Base-by-base conservation (phyloP, 2,888 invertebrate genomes). In the Imbricaverruca yamaguchii region DNA sequence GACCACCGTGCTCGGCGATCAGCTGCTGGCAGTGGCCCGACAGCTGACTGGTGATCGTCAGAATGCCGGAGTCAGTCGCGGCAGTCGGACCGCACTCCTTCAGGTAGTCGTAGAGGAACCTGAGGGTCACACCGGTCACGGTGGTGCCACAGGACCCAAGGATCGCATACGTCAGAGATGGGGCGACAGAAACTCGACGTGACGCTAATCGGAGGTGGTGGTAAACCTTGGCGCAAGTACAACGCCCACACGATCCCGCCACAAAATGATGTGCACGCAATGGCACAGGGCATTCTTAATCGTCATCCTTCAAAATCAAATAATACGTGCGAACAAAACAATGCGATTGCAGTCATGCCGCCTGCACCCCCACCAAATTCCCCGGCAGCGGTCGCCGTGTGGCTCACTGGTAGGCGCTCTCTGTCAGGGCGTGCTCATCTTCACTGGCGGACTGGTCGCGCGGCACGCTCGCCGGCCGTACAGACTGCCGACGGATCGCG, bases 341-440 rank as follows among this genome's bases (percentile, higher is more conserved):
- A 39, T 39, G 39, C 39, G 39, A 39, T 39, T 39, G 39, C 39
- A 39, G 39, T 1, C 39, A 39, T 39, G 39, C 39, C 2, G 4
- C 39, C 39, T 39, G 2, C 39, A 39, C 39, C 4, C 18, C 8
- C 61, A 61, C 61, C 21, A 8, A 61, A 15, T 8, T 8, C 1
- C 15, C 61, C 18, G 18, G 13, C 18, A 8, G 61, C 61, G 61
- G 21, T 18, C 0, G 21, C 1, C 39, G 39, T 12, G 39, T 39
- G 39, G 13, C 69, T 69, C 39, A 69, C 69, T 69, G 69, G 69
- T 69, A 69, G 25, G 69, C 69, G 69, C 69, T 69, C 69, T 69
- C 69, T 13, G 39, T 13, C 11, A 69, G 0, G 3, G 69, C 69
- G 13, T 69, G 69, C 12, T 25, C 25, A 2, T 69, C 69, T 15